Conservation (phyloP, 2,113 vertebrate genomes). For the Rhea americana region DNA sequence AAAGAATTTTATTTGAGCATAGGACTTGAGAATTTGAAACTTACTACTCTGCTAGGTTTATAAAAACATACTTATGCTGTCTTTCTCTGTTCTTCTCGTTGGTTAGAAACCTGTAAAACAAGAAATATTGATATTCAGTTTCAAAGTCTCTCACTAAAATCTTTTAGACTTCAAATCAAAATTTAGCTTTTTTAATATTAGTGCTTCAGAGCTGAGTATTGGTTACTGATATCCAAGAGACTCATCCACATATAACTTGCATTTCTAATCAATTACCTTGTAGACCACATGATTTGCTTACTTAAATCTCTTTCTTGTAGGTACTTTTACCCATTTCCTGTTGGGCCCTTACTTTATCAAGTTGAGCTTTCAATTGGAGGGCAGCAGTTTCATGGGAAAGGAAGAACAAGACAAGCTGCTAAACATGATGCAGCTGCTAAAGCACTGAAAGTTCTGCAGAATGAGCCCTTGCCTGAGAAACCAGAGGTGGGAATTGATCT, state of each 20-base stretch:
- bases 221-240: neutral
- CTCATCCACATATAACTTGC: neutral
- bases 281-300: neutral
- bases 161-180: neutral
- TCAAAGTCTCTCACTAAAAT: neutral
- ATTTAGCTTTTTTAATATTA: neutral
- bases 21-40: neutral
- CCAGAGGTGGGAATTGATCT: constrained; percentile 80
- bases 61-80: neutral
- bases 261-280: neutral
- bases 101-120: neutral
- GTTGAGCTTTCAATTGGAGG: constrained; percentile 96
- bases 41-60: neutral
- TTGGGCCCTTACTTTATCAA: constrained; percentile 93
- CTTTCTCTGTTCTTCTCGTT: neutral
- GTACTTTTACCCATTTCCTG: constrained; percentile 97
- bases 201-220: neutral
- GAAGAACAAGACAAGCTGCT: constrained; percentile 92
- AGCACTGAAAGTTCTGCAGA: constrained; percentile 92
- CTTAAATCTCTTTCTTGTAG: constrained; percentile 68
- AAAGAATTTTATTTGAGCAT: neutral
- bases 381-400: constrained; percentile 95
- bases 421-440: constrained; percentile 95
- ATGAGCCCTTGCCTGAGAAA: constrained; percentile 90
- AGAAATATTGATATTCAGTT: neutral